Conservation (phyloP, 2,888 invertebrate genomes). For the Aspidiotus rigidus region DNA sequence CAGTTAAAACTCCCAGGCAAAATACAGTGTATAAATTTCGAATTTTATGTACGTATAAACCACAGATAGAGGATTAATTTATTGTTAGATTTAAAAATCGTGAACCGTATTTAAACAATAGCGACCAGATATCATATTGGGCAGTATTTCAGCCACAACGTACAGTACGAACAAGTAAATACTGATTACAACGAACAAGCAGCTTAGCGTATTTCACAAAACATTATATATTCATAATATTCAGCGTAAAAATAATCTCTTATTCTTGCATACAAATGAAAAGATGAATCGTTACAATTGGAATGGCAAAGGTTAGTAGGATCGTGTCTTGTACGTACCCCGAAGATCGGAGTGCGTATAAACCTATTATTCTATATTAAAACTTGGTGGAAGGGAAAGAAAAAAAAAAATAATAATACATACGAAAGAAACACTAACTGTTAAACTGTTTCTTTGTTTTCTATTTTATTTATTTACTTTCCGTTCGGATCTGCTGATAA, state of each 20-base stretch:
- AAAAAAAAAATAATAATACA: conserved; percentile 10
- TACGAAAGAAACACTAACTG: conserved; percentile 17
- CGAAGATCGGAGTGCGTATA: conserved; percentile 27
- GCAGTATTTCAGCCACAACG: conserved; percentile 6
- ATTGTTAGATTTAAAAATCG: conserved; percentile 16
- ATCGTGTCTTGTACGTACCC: conserved; percentile 30
- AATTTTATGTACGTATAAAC: too few species aligned
- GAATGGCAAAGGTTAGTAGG: conserved; percentile 31
- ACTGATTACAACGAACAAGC: conserved; percentile 23
- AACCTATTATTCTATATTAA: conserved; percentile 30
- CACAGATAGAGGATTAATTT: conserved; percentile 1
- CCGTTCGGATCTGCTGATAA: conserved; percentile 27
- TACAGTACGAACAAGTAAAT: conserved; percentile 7
- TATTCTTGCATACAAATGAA: conserved; percentile 33
- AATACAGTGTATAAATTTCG: too few species aligned
- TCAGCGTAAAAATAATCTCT: conserved; percentile 33
- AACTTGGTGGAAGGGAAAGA: not conserved
- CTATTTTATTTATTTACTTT: conserved; percentile 29
- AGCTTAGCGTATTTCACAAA: conserved; percentile 20
- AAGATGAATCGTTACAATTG: conserved; percentile 32
- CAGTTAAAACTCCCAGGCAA: too few species aligned
- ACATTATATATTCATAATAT: conserved; percentile 29
- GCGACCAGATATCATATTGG: conserved; percentile 15
- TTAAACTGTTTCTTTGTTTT: conserved; percentile 31
- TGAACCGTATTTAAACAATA: conserved; percentile 29